A percentile compares a stretch with the other conserved stretches of the same genome.
phyloP scores from a whole-genome alignment of 2,797 vertebrate genomes.

The Melanotaenia maccullochi region DNA sequence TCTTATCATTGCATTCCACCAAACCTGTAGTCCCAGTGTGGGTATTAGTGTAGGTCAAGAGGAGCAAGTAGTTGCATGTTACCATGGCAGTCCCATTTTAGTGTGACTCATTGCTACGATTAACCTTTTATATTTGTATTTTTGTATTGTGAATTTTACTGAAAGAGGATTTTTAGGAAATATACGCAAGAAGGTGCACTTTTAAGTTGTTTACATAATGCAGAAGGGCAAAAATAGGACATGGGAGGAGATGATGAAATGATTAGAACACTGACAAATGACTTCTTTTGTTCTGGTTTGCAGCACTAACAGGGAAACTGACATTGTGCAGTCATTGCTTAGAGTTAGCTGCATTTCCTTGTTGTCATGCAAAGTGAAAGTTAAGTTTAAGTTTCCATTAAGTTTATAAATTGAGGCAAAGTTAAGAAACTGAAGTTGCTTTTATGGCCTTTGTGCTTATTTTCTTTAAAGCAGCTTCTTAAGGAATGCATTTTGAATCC shows the following conservation, averaged over 20 bases:
- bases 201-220: not conserved
- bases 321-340: not conserved
- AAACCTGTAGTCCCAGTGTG: not conserved
- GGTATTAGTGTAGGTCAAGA: not conserved
- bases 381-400: too few relatives aligned
- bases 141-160: not conserved
- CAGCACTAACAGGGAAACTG: not conserved
- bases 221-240: not conserved
- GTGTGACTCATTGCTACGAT: not conserved
- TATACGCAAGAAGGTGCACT: not conserved
- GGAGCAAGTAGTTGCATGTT: not conserved
- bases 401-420: too few relatives aligned
- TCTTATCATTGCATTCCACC: not conserved
- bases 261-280: not conserved
- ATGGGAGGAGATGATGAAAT: too few relatives aligned
- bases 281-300: not conserved
- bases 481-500: constrained; percentile 5
- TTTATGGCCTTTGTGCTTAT: not conserved
- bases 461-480: not conserved
- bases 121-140: not conserved
- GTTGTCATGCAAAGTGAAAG: not conserved
- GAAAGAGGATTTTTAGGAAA: not conserved
- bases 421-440: not conserved
- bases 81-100: not conserved
- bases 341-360: not conserved